Conservation (phyloP, 2,113 vertebrate species). For the Empidonax traillii region DNA sequence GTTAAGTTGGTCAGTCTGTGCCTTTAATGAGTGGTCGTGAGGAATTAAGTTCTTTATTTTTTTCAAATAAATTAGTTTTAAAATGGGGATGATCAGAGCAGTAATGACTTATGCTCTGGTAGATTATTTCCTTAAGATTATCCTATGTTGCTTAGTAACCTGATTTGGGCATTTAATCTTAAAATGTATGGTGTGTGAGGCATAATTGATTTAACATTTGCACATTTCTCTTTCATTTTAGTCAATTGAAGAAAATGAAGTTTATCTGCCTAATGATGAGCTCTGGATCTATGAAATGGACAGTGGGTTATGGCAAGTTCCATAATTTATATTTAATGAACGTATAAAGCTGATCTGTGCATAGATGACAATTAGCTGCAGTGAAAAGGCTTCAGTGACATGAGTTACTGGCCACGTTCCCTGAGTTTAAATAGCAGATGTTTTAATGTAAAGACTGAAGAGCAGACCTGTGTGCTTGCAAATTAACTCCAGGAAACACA, state of each 20-base stretch:
- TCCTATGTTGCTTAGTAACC: not conserved
- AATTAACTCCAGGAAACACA: not conserved
- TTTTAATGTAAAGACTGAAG: not conserved
- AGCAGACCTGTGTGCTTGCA: not conserved
- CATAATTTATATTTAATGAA: not conserved
- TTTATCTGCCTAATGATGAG: conserved; percentile 90
- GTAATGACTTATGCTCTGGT: not conserved
- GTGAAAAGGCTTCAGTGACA: not conserved
- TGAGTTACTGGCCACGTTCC: not conserved
- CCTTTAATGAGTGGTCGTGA: not conserved
- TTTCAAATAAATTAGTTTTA: not conserved
- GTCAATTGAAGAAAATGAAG: conserved; percentile 91
- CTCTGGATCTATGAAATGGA: conserved; percentile 93
- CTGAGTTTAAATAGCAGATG: not conserved
- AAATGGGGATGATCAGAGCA: not conserved
- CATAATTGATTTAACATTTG: not conserved
- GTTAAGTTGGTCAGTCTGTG: not conserved
- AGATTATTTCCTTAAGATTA: not conserved
- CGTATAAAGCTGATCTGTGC: not conserved
- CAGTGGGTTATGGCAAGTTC: conserved; percentile 85
- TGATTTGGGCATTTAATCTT: not conserved
- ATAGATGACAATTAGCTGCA: not conserved
- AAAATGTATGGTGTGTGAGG: not conserved
- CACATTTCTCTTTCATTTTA: conserved; percentile 52
- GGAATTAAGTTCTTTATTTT: not conserved